Evolutionary conservation across 2,113 vertebrate genomes (phyloP), one percentile per base, ranked within the genome.

Genomic region (Pitta sordida): DNA sequence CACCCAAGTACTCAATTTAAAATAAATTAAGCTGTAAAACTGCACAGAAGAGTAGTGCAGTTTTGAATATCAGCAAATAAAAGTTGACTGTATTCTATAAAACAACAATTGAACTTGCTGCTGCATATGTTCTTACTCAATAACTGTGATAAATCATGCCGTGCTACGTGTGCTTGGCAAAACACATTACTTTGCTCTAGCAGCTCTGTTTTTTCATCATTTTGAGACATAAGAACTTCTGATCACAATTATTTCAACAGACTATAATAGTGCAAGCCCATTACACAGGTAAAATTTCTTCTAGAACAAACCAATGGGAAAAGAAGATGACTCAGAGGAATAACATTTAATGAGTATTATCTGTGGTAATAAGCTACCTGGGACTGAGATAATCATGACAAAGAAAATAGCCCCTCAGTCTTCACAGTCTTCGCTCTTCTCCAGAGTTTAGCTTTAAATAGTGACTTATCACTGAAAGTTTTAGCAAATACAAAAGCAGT

Each of bases 61-160:
- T 60, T 91, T 79, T 79, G 52, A 90, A 76, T 53, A 90, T 30
- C 43, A 69, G 41, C 58, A 94, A 92, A 95, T 93, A 79, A 76
- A 73, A 79, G 16, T 49, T 84, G 58, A 83, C 20, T 62, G 12
- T 48, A 21, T 53, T 76, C 30, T 49, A 65, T 94, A 87, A 89
- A 91, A 78, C 11, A 80, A 58, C 59, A 74, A 5, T 17, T 83
- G 15, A 69, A 86, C 23, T 77, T 83, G 26, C 32, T 92, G 10
- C 32, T 84, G 53, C 11, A 56, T 77, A 60, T 44, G 34, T 75
- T 90, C 51, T 62, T 68, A 48, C 43, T 85, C 49, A 65, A n/a
- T 79, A 64, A 37, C 39, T 84, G 19, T 62, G 23, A 52, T 53
- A 91, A 91, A 79, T 85, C 17, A 41, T 62, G 41, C 10, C 10